Evolutionary conservation across 2,797 vertebrate genomes (phyloP).

Genomic region (Cebuella pygmaea): DNA sequence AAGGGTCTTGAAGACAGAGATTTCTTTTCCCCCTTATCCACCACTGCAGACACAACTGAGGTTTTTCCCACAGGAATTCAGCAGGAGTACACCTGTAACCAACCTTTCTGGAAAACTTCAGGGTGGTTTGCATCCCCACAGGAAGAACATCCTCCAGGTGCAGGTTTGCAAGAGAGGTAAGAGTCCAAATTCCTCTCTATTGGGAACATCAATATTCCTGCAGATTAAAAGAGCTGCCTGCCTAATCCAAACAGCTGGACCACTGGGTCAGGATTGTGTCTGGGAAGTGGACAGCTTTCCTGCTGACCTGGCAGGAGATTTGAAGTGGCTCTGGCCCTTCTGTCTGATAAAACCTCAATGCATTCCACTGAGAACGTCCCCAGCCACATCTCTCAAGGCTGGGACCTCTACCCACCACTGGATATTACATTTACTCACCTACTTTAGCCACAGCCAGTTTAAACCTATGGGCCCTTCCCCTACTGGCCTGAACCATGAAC

Average conservation of each 20-base stretch:
- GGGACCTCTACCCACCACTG: not conserved
- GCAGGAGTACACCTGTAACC: not conserved
- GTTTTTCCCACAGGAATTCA: not conserved
- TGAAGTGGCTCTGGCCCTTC: not conserved
- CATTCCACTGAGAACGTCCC: not conserved
- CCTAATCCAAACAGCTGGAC: not conserved
- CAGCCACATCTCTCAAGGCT: not conserved
- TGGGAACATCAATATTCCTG: not conserved
- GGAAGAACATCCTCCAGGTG: not conserved
- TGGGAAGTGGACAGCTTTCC: not conserved
- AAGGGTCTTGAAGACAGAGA: not conserved
- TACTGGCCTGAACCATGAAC: not conserved
- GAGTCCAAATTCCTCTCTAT: not conserved
- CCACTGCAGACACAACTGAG: not conserved
- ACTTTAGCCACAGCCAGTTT: not conserved
- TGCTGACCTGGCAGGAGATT: not conserved
- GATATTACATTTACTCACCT: not conserved
- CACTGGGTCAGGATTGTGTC: not conserved
- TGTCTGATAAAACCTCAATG: not conserved
- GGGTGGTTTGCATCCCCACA: not conserved
- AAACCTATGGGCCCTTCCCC: not conserved
- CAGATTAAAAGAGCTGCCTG: not conserved
- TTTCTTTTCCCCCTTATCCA: not conserved
- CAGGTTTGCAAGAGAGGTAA: not conserved
- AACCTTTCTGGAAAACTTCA: not conserved